Evolutionary conservation across 2,888 invertebrate genomes (phyloP).

Genomic region (Apodemia zela): DNA sequence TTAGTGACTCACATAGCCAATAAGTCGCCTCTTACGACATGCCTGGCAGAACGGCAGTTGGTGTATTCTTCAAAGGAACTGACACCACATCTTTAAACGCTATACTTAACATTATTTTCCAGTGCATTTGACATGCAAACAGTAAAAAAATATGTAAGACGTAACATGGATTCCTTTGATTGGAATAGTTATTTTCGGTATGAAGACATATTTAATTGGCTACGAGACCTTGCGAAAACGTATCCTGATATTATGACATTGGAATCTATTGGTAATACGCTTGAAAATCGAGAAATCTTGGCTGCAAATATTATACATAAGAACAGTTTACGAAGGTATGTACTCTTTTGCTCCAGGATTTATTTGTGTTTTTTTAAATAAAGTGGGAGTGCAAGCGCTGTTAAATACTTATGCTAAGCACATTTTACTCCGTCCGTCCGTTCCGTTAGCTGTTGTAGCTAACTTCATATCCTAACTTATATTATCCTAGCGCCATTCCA

Average conservation of each 20-base stretch:
- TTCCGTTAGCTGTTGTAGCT: no score
- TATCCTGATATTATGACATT: conserved; percentile 64
- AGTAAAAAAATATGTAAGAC: conserved; percentile 50
- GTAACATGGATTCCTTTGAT: conserved; percentile 53
- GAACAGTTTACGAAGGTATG: not conserved
- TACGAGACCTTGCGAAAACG: conserved; percentile 60
- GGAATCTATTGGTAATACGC: conserved; percentile 54
- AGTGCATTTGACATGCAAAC: conserved; percentile 59
- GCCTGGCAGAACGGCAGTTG: no score
- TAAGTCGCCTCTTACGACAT: no score
- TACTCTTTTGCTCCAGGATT: not conserved
- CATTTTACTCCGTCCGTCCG: no score
- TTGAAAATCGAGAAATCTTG: conserved; percentile 57
- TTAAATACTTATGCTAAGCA: no score
- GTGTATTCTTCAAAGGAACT: no score
- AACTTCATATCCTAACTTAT: no score
- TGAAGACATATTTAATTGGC: conserved; percentile 81
- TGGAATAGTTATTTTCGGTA: conserved; percentile 81
- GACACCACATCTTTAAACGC: no score
- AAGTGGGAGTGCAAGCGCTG: no score
- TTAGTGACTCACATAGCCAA: no score
- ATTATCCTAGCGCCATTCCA: no score
- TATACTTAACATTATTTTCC: conserved; percentile 40
- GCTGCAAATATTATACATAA: conserved; percentile 31
- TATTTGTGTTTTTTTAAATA: no score